Evolutionary conservation across 1,140 invertebrate species (phyloP).

Genomic region (Ruditapes philippinarum): DNA sequence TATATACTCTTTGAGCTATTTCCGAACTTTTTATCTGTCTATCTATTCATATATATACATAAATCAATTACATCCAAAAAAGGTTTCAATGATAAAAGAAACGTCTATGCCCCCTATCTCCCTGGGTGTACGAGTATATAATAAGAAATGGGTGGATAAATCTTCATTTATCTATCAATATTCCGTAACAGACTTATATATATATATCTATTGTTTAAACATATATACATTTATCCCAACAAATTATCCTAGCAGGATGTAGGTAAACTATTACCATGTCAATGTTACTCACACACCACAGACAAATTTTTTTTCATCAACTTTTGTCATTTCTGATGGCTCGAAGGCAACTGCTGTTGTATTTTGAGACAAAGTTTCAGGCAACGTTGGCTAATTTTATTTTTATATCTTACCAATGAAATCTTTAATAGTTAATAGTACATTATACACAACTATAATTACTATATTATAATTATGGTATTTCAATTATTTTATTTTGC

Average conservation of each 20-base stretch:
- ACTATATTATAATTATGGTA: too few species aligned
- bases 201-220: neutral
- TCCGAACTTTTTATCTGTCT: neutral
- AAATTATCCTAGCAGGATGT: slow-evolving; percentile 21
- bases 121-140: slow-evolving; percentile 9
- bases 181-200: neutral
- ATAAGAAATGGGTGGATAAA: neutral
- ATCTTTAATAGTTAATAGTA: too few species aligned
- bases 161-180: slow-evolving; percentile 20
- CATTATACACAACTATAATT: too few species aligned
- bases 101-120: neutral
- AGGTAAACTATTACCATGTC: slow-evolving; percentile 1
- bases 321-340: slow-evolving; percentile 1
- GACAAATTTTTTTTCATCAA: neutral
- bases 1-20: neutral
- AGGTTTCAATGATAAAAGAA: neutral
- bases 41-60: neutral
- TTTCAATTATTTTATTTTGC: too few species aligned
- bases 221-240: neutral
- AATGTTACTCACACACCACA: neutral
- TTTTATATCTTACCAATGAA: too few species aligned
- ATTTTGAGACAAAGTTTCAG: too few species aligned
- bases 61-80: slow-evolving; percentile 21
- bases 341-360: neutral
- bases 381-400: too few species aligned